Evolutionary conservation across 2,797 vertebrate species (phyloP).

Genomic region (Mormyrops attenuatus): DNA sequence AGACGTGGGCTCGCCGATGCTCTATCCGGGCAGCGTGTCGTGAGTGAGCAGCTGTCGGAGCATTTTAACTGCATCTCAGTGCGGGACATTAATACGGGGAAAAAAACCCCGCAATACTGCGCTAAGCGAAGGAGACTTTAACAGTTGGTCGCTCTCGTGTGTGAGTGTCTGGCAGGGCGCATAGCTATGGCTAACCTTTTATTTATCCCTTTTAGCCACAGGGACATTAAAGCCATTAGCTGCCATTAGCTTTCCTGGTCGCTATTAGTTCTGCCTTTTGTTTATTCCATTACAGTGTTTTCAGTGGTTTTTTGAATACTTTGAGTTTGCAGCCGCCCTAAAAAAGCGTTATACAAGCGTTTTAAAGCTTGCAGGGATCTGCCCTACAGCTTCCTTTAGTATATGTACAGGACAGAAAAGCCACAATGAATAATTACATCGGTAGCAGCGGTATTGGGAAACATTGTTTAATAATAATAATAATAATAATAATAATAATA

Average conservation of each 20-base stretch:
- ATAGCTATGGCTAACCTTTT: constrained; percentile 68
- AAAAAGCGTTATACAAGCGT: background rate
- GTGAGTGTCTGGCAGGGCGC: constrained; percentile 70
- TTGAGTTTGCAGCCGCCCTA: background rate
- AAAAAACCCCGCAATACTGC: constrained; percentile 64
- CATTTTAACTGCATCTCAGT: constrained; percentile 86
- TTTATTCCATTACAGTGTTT: constrained; percentile 29
- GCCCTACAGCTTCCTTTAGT: background rate
- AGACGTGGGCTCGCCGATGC: constrained; percentile 51
- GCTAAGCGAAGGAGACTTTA: constrained; percentile 75
- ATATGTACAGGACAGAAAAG: background rate
- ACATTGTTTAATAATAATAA: background rate
- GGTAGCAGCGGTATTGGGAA: background rate
- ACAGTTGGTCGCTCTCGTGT: constrained; percentile 76
- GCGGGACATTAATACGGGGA: constrained; percentile 89
- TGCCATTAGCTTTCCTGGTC: constrained; percentile 55
- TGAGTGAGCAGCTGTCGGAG: constrained; percentile 94
- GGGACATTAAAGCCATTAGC: constrained; percentile 45
- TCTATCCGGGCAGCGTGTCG: constrained; percentile 62
- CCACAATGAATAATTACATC: background rate
- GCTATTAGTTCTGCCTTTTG: constrained; percentile 56
- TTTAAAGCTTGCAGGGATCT: background rate
- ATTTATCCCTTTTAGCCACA: constrained; percentile 41
- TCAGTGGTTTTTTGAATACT: background rate
- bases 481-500: background rate